Evolutionary conservation across 2,888 invertebrate species (phyloP).

Genomic region (Automeris io): DNA sequence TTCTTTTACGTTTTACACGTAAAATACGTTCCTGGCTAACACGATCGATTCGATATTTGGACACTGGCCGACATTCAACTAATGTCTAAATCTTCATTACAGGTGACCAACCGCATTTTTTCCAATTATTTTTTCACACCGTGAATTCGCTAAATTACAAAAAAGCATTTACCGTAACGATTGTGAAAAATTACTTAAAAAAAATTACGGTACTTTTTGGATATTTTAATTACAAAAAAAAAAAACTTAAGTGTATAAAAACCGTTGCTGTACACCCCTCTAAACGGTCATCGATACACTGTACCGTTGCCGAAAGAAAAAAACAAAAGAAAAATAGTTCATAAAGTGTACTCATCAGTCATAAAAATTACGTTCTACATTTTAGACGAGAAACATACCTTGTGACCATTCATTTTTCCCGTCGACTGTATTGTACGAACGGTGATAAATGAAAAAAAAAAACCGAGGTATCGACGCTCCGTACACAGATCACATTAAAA

Average conservation of each 20-base stretch:
- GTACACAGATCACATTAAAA: slow-evolving; percentile 30
- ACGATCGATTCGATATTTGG: slow-evolving; percentile 14
- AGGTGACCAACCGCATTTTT: slow-evolving; percentile 12
- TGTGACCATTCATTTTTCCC: slow-evolving; percentile 44
- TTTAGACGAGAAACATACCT: slow-evolving; percentile 42
- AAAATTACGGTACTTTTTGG: background rate
- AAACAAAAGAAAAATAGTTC: slow-evolving; percentile 22
- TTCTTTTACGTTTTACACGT: slow-evolving; percentile 1
- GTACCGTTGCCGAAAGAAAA: slow-evolving; percentile 18
- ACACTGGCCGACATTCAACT: slow-evolving; percentile 22
- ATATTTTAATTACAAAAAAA: slow-evolving; percentile 10
- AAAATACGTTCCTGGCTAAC: slow-evolving; percentile 14
- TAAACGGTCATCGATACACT: slow-evolving; percentile 11
- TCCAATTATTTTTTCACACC: slow-evolving; percentile 7
- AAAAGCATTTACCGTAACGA: background rate
- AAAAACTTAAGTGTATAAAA: slow-evolving; percentile 10
- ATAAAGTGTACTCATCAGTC: slow-evolving; percentile 56
- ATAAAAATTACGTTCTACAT: slow-evolving; percentile 39
- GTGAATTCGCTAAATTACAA: background rate
- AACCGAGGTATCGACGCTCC: slow-evolving; percentile 25
- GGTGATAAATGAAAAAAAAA: slow-evolving; percentile 25
- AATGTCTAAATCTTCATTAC: slow-evolving; percentile 8
- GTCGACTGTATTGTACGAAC: slow-evolving; percentile 29
- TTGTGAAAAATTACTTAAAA: background rate
- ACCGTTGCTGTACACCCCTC: slow-evolving; percentile 1